Percentiles rank a stretch among this genome's conserved stretches.
phyloP scores from a whole-genome alignment of 2,797 vertebrate species.

The Sebastes hubbsi region DNA sequence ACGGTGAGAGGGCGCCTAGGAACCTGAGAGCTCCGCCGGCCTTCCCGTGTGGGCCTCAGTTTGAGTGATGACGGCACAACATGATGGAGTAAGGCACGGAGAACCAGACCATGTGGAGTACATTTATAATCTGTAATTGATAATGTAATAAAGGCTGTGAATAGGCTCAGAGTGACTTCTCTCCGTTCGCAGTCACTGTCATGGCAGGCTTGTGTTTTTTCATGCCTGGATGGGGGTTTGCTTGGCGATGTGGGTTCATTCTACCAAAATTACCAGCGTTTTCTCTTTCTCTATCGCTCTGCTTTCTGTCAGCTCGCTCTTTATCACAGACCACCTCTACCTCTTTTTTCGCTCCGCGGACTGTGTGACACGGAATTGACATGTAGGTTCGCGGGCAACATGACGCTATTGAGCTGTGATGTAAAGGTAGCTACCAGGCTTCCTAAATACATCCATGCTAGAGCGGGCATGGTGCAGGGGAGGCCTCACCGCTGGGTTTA shows the following conservation, averaged over 20 bases:
- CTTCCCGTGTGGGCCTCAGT: conserved; percentile 78
- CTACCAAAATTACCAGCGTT: conserved; percentile 59
- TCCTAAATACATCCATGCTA: conserved; percentile 74
- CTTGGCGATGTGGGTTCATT: conserved; percentile 47
- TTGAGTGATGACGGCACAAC: conserved; percentile 82
- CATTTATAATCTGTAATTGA: conserved; percentile 85
- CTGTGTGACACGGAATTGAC: conserved; percentile 80
- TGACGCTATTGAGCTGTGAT: conserved; percentile 81
- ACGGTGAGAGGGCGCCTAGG: conserved; percentile 66
- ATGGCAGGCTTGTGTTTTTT: conserved; percentile 60
- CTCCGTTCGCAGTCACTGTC: conserved; percentile 68
- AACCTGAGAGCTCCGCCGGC: conserved; percentile 59
- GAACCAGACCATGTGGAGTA: conserved; percentile 73
- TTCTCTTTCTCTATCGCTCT: conserved; percentile 58
- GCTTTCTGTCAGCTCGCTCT: conserved; percentile 69
- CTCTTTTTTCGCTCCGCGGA: conserved; percentile 75
- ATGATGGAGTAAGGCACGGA: conserved; percentile 81
- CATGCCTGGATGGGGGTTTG: conserved; percentile 53
- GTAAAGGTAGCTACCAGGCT: conserved; percentile 77
- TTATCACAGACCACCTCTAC: conserved; percentile 71
- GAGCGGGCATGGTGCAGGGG: conserved; percentile 63
- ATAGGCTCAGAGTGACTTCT: conserved; percentile 72
- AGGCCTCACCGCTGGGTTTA: conserved; percentile 57
- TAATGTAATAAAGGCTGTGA: conserved; percentile 82
- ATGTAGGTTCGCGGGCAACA: conserved; percentile 76